phyloP scores from a whole-genome alignment of 2,113 vertebrate genomes.

The Gymnarchus niloticus region DNA sequence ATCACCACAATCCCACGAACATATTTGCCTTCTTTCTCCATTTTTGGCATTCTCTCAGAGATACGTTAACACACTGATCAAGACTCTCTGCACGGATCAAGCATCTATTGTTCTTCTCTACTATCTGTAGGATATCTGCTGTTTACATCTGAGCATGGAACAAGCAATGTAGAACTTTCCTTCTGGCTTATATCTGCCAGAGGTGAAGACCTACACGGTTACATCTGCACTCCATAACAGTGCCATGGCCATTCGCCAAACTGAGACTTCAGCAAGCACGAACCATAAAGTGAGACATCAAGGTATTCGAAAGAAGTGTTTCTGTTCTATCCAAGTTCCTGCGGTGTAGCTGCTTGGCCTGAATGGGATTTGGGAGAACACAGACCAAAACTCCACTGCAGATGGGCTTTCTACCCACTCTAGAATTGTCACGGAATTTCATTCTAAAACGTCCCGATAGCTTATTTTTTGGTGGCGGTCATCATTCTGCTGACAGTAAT shows the following conservation, averaged over 20 bases:
- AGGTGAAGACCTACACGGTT: background rate
- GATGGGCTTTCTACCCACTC: background rate
- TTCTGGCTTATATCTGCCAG: background rate
- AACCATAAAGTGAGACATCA: background rate
- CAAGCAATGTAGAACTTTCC: background rate
- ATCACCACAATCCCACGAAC: background rate
- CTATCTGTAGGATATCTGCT: background rate
- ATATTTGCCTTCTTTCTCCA: background rate
- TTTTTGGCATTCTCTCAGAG: background rate
- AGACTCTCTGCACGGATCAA: no score
- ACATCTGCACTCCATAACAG: background rate
- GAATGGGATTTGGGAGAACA: background rate
- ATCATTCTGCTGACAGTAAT: background rate
- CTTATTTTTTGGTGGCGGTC: background rate
- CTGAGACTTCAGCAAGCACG: background rate
- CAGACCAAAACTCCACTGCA: background rate
- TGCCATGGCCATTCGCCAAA: background rate
- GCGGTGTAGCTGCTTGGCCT: background rate
- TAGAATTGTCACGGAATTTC: background rate
- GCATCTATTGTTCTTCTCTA: background rate
- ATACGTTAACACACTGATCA: background rate
- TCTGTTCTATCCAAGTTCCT: background rate
- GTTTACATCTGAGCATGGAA: background rate
- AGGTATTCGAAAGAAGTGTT: background rate
- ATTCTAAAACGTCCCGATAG: background rate